Evolutionary conservation across 1,140 invertebrate genomes (phyloP), one percentile per base, ranked within the genome.

Genomic region (Coenobita brevimanus): DNA sequence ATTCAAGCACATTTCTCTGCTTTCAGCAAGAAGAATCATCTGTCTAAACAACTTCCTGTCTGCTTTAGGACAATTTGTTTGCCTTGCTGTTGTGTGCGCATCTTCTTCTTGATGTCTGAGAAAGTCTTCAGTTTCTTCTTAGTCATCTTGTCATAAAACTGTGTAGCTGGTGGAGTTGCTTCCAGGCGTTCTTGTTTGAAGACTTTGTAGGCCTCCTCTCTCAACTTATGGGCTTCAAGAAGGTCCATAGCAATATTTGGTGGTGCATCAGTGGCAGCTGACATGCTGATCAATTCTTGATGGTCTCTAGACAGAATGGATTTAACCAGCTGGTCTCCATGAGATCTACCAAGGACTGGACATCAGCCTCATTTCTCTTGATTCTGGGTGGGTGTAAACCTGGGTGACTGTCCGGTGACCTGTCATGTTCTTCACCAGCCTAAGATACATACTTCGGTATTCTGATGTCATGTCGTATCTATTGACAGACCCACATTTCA

Each of bases 71-170:
- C 41, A 3, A 24, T 62, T 76, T 78, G 41, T 57, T 57, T 75
- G 6, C 2, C 13, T 24, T n/a, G n/a, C n/a, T n/a, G n/a, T n/a
- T n/a, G n/a, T n/a, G n/a, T 50, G 54, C 1, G 46, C 13, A 30
- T 3, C 60, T 33, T 8, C 27, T 1, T 1, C 24, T 78, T 41
- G 3, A 57, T 21, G 24, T 4, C 21, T 36, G 17, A 15, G n/a
- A 78, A 85, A 10, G 83, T 33, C 36, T 85, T 85, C 38, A 83
- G 81, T 21, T 73, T 8, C 43, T 33, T 21, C 15, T 85, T 85
- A 36, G 41, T 3, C 0, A 85, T 30, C 13, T 36, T 10, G 8
- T 54, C 83, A 85, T 85, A 78, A 43, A 79, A 73, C 4, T 8
- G 2, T 33, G 21, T 21, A 64, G 54, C 71, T 10, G n/a, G n/a